Percentiles rank a stretch among this genome's conserved stretches.
Evolutionary conservation across 1,140 invertebrate species (phyloP).

Genomic region (Drosophila pseudoobscura): DNA sequence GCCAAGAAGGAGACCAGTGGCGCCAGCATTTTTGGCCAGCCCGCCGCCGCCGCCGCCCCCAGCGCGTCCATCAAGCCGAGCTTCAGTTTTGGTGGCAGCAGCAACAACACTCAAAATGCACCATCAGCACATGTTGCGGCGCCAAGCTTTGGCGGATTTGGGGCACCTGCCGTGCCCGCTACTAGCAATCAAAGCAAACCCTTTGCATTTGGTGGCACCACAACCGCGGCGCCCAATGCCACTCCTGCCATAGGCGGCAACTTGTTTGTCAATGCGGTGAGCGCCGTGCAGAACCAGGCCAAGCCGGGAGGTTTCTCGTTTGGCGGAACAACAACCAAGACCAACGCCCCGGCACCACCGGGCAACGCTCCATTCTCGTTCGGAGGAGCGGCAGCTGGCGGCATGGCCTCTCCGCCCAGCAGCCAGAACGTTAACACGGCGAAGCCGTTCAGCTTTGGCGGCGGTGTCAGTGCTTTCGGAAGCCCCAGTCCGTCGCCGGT

Average conservation of each 20-base stretch:
- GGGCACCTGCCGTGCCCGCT: slow-evolving; percentile 10
- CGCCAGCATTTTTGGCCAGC: slow-evolving; percentile 3
- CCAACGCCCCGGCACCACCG: background rate
- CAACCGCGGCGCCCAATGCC: slow-evolving; percentile 2
- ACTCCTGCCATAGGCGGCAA: slow-evolving; percentile 35
- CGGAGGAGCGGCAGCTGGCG: slow-evolving; percentile 38
- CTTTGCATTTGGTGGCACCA: slow-evolving; percentile 51
- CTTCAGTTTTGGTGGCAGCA: slow-evolving; percentile 1
- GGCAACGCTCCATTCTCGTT: slow-evolving; percentile 52
- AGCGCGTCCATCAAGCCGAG: slow-evolving; percentile 1
- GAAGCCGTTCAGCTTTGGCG: slow-evolving; percentile 59
- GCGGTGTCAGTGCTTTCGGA: slow-evolving; percentile 38
- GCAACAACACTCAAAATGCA: background rate
- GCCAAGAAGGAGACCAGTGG: background rate
- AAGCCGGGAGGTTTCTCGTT: slow-evolving; percentile 52
- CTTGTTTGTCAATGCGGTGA: slow-evolving; percentile 54
- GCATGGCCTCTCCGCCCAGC: slow-evolving; percentile 30
- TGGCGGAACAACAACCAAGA: slow-evolving; percentile 13
- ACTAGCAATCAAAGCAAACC: slow-evolving; percentile 44
- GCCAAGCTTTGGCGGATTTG: slow-evolving; percentile 49
- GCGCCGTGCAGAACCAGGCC: slow-evolving; percentile 37
- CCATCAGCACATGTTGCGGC: background rate
- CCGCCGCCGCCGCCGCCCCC: background rate
- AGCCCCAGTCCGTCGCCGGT: slow-evolving; percentile 31
- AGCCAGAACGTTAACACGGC: slow-evolving; percentile 38